phyloP scores from a whole-genome alignment of 2,797 vertebrate genomes.

The Petrocephalus schoutedeni region DNA sequence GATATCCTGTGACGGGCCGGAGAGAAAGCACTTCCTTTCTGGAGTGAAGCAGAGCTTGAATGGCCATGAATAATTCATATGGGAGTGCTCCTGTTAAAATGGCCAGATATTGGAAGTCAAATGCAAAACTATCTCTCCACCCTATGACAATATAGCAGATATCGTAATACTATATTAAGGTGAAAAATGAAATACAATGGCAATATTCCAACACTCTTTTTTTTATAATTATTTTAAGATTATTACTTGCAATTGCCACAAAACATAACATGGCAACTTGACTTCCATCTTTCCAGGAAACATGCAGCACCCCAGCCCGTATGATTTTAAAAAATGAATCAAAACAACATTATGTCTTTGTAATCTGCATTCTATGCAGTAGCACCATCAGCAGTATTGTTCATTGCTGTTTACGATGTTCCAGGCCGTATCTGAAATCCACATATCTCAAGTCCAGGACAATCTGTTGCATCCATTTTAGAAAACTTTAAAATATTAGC shows the following conservation, averaged over 20 bases:
- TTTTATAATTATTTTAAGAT: neutral
- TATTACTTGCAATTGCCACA: neutral
- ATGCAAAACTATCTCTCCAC: slow-evolving; percentile 92
- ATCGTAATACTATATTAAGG: slow-evolving; percentile 64
- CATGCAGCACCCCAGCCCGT: neutral
- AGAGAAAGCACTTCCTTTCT: slow-evolving; percentile 98
- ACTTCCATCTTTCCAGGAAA: neutral
- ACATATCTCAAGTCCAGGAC: neutral
- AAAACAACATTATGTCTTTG: neutral
- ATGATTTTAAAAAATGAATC: neutral
- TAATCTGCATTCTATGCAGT: neutral
- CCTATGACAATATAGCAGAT: slow-evolving; percentile 85
- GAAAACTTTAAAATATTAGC: neutral
- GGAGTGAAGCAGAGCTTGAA: slow-evolving; percentile 91
- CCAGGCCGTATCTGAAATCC: neutral
- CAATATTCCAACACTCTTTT: neutral
- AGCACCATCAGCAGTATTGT: neutral
- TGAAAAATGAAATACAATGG: slow-evolving; percentile 49
- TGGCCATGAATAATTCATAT: slow-evolving; percentile 98
- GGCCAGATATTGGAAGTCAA: slow-evolving; percentile 96
- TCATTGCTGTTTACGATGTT: neutral
- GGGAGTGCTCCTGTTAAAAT: slow-evolving; percentile 91
- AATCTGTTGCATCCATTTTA: neutral
- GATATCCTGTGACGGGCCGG: slow-evolving; percentile 92
- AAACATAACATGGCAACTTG: neutral